Conservation (phyloP, 53 echinoderm and acorn worm genomes). For the Zoroaster sp. region DNA sequence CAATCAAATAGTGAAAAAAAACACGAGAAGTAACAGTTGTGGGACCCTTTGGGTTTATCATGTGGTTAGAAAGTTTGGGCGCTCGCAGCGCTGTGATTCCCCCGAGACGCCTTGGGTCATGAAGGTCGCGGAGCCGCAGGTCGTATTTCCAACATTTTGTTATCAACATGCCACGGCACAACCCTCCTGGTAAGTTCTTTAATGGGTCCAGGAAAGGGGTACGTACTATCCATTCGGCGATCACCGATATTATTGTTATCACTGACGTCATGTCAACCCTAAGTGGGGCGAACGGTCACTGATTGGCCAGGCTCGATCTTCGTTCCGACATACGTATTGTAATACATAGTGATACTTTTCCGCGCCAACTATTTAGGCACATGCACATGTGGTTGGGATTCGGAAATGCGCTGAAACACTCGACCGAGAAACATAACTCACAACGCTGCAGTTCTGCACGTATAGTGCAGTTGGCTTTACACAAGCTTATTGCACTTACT, state of each 20-base stretch:
- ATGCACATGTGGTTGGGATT: not conserved
- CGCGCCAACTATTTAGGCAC: not conserved
- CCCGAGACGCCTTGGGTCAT: not conserved
- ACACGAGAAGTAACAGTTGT: not conserved
- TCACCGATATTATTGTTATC: not conserved
- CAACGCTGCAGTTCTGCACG: too few relatives aligned
- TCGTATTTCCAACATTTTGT: conserved; percentile 30
- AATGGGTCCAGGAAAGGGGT: not conserved
- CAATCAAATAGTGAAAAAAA: not conserved
- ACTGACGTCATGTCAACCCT: conserved; percentile 34
- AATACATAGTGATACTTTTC: conserved; percentile 37
- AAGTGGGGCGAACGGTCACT: conserved; percentile 24
- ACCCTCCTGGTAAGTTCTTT: not conserved
- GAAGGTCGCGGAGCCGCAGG: conserved; percentile 1
- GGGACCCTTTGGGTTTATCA: not conserved
- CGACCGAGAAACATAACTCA: not conserved
- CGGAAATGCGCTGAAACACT: not conserved
- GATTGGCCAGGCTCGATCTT: conserved; percentile 25
- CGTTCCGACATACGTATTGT: not conserved
- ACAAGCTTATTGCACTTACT: too few relatives aligned
- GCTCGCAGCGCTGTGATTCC: not conserved
- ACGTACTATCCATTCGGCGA: not conserved
- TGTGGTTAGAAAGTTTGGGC: not conserved
- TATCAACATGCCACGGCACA: not conserved
- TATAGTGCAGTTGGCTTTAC: too few relatives aligned